Evolutionary conservation across 1,140 invertebrate genomes (phyloP).

Genomic region (Sinonovacula constricta): DNA sequence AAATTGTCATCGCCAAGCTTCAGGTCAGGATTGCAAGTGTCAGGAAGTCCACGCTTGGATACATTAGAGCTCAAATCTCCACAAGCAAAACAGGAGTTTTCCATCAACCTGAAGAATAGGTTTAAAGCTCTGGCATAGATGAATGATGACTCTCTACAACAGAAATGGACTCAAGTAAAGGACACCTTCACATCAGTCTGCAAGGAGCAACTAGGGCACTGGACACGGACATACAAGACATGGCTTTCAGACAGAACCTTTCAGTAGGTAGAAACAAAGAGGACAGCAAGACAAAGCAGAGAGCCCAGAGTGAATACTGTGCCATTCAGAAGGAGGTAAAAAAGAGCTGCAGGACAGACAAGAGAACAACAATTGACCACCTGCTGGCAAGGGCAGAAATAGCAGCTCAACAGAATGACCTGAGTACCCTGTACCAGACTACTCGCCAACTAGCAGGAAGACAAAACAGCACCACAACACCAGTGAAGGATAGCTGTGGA

Average conservation of each 20-base stretch:
- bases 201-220: not conserved
- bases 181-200: not conserved
- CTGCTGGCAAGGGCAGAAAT: too few relatives aligned
- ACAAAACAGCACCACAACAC: too few relatives aligned
- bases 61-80: not conserved
- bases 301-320: not conserved
- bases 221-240: not conserved
- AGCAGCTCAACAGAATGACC: too few relatives aligned
- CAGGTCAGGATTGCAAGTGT: not conserved
- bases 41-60: not conserved
- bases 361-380: too few relatives aligned
- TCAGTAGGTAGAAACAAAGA: not conserved
- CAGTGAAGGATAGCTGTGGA: too few relatives aligned
- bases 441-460: too few relatives aligned
- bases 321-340: not conserved
- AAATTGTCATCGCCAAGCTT: not conserved
- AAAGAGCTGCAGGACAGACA: not conserved
- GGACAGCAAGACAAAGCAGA: not conserved
- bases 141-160: not conserved
- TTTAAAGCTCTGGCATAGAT: constrained; percentile 6
- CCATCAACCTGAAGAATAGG: constrained; percentile 2
- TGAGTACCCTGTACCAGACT: too few relatives aligned
- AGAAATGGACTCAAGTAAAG: constrained; percentile 3
- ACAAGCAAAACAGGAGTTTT: not conserved
- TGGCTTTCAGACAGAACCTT: constrained; percentile 6